Conservation (phyloP, 64 coral and sea anemone genomes). For the Platygyra sinensis region DNA sequence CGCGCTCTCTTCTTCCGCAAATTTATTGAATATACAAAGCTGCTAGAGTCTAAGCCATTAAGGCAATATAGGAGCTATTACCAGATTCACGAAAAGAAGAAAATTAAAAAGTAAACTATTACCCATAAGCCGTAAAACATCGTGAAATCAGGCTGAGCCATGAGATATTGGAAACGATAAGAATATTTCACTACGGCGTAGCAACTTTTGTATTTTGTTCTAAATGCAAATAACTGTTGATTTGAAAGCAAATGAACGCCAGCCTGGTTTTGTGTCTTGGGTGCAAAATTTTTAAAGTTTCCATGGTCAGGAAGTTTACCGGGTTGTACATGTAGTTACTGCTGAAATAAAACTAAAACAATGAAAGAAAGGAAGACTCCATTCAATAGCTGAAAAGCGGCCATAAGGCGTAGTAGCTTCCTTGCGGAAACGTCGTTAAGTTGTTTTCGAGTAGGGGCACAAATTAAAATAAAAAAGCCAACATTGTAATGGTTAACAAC, state of each 20-base stretch:
- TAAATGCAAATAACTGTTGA: conserved; percentile 1
- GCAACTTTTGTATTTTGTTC: background rate
- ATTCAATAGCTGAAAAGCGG: background rate
- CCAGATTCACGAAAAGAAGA: conserved; percentile 4
- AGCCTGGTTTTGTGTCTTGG: background rate
- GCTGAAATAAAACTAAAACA: background rate
- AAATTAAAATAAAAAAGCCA: no score
- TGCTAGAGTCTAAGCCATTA: background rate
- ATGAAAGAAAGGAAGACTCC: background rate
- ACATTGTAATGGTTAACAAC: no score
- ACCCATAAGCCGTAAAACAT: background rate
- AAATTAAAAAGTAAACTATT: conserved; percentile 4
- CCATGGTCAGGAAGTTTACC: background rate
- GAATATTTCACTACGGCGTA: background rate
- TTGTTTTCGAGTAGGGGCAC: no score
- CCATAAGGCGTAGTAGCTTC: background rate
- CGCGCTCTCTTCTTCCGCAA: background rate
- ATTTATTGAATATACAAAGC: conserved; percentile 4
- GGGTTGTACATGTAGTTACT: background rate
- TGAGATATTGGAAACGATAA: background rate
- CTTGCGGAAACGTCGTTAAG: no score
- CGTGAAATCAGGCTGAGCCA: background rate
- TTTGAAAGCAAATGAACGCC: background rate
- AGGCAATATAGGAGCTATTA: background rate
- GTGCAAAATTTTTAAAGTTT: background rate